Base-by-base conservation (phyloP, 2,113 vertebrate species). In the Megatriorchis doriae region DNA sequence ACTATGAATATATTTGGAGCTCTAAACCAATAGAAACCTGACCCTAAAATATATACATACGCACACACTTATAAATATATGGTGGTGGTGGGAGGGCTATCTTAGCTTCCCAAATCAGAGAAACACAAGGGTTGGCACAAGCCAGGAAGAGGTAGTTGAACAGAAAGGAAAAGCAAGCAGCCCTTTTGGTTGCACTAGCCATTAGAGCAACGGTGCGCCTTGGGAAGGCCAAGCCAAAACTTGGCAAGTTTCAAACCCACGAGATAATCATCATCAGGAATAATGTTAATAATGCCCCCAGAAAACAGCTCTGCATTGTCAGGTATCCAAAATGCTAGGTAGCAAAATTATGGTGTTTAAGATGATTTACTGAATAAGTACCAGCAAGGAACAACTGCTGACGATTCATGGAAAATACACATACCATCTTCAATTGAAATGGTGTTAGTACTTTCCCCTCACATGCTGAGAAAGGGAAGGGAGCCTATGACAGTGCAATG, bases 1-100 rank as follows among this genome's bases (percentile, higher is more conserved):
- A 32, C 32, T 61, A 16, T 5, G 29, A 61, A 47, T 2, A 11
- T 9, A 11, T 26, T 0, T 50, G 32, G 34, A 86, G 59, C 34
- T 70, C 21, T 79, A 89, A 78, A 89, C 10, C 68, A 84, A 55
- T 14, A 77, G 9, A 91, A 90, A 50, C 14, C 34, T 21, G 23
- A 52, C 38, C 47, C 68, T 52, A 52, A 45, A 88, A n/a, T 11
- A 74, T 16, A 34, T 6, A 66, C 23, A 25, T 6, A 70, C 11
- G 19, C 15, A 31, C 11, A 42, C 5, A n/a, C 20, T 50, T 40
- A 47, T 1, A 53, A 23, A 20, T 4, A 13, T 0, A 4, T 11
- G 6, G 19, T 29, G 19, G 40, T 32, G 18, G 22, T 40, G 14
- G 50, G 13, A 86, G 43, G 29, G n/a, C 9, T 34, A 34, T 1